Base-by-base conservation (phyloP, 2,113 vertebrate genomes). In the Geococcyx californianus region DNA sequence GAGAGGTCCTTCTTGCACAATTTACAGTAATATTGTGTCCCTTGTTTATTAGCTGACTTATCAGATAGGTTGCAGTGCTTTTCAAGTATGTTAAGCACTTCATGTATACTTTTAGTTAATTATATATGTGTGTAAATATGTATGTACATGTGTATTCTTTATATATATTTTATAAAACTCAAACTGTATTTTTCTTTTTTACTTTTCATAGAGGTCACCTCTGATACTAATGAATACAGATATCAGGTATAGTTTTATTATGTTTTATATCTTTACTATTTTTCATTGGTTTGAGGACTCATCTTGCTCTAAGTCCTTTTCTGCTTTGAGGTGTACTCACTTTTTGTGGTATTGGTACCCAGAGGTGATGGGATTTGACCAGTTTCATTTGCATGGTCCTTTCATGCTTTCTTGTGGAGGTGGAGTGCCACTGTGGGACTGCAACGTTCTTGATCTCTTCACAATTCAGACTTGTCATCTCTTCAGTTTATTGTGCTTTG, bases 1-100 rank as follows among this genome's bases (percentile, higher is more conserved):
- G 0, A 1, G 21, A 1, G 6, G 4, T 4, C 25, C 28, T 11
- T 9, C 60, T 59, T 5, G 7, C 19, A 68, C 31, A 24, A 44
- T 91, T 91, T 73, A 44, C 31, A 38, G 3, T 54, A 38, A 51
- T 47, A 26, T 26, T 13, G 5, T 54, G 34, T 59, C n/a, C 25
- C n/a, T 5, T n/a, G 0, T 29, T 44, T 18, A 13, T 40, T 54
- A 81, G 7, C 33, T 92, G 54, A 42, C 36, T 66, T n/a, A 45
- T 66, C 52, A 80, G 3, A 34, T 29, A 72, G 40, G 7, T 85
- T 87, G 34, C 19, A 45, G 6, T 42, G 34, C 38, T 84, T 77
- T 89, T 74, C 55, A 66, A 56, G 44, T 38, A 26, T 76, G 31
- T 47, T 45, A 64, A 25, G 10, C 21, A 68, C 24, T 90, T 79